Base-by-base conservation (phyloP, 1,140 invertebrate genomes). In the Cherax quadricarinatus region DNA sequence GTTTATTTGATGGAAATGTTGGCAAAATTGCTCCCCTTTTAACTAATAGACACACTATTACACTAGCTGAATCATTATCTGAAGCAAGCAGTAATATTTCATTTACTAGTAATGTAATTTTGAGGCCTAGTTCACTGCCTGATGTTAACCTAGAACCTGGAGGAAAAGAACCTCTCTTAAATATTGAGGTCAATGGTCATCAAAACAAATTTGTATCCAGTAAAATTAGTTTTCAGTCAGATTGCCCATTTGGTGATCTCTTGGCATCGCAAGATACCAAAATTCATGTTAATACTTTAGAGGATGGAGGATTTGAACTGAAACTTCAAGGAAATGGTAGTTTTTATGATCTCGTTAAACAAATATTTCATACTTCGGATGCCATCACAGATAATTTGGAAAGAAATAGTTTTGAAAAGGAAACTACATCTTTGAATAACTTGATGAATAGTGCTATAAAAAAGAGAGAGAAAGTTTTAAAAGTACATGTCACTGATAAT, bases 1-100 rank as follows among this genome's bases (percentile, higher is more conserved):
- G 73, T 24, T 48, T 10, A 79, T 79, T 88, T 30, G 30, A 88
- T 88, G 86, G 86, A 53, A 60, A 80, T 79, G 57, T 87, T 80
- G 51, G 21, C 7, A 73, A 53, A 4, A n/a, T 75, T 87, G 18
- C 12, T 41, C 60, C 85, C 6, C 66, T 12, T 9, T 53, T 83
- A 24, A 57, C 81, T 83, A 53, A 10, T n/a, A 60, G 51, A 83
- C 57, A 14, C 21, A 57, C 51, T n/a, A 21, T 21, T 75, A 6
- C 70, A 75, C 3, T 75, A 21, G 24, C 21, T 30, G 3, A 75
- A 5, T 16, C 9, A 12, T 30, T 12, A 30, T 21, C 70, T 24
- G 70, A 30, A 75, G 24, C 24, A n/a, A 75, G 5, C 5, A 30
- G 30, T 24, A n/a, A 75, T 10, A 7, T 75, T 75, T 30, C 70